phyloP scores from a whole-genome alignment of 2,113 vertebrate species.

The Panurus biarmicus region DNA sequence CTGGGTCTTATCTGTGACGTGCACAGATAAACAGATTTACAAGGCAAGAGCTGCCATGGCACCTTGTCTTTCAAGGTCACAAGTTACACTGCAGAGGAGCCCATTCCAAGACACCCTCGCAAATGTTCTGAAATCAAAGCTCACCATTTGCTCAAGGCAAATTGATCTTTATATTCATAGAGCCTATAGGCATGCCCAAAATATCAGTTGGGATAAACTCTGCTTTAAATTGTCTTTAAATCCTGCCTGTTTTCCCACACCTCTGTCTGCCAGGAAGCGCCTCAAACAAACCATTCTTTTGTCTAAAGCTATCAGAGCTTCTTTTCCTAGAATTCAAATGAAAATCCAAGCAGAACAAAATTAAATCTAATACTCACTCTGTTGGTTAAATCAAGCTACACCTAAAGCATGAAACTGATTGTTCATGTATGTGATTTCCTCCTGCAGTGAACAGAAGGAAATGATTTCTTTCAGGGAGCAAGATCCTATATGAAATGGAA shows the following conservation, averaged over 20 bases:
- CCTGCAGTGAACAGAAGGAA: background rate
- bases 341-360: background rate
- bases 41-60: background rate
- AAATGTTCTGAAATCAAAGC: accelerated
- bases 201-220: background rate
- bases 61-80: conserved; percentile 30
- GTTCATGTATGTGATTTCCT: background rate
- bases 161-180: background rate
- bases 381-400: background rate
- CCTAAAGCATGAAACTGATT: background rate
- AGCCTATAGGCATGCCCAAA: background rate
- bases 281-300: background rate
- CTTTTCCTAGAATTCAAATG: background rate
- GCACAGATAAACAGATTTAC: conserved; percentile 47
- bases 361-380: background rate
- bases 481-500: background rate
- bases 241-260: background rate
- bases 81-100: background rate
- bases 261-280: background rate
- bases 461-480: background rate
- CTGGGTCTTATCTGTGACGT: conserved; percentile 35
- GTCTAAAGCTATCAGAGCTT: background rate
- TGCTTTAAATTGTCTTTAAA: background rate
- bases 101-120: background rate
- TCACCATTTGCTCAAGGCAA: background rate